Evolutionary conservation across 2,797 vertebrate genomes (phyloP).

Genomic region (Megalops cyprinoides): DNA sequence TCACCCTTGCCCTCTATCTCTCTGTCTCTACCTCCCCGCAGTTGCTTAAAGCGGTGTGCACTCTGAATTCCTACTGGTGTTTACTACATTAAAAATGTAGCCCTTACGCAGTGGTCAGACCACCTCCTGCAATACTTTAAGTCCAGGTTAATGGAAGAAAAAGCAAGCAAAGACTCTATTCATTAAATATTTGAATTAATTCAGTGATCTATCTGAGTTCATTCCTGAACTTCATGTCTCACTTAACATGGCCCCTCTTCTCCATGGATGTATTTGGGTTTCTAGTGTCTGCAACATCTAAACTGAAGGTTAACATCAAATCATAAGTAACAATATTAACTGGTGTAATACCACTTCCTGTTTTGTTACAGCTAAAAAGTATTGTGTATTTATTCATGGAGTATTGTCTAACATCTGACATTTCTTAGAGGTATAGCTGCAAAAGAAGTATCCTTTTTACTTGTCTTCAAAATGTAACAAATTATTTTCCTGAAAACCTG

Average conservation of each 20-base stretch:
- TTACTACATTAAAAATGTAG: no score
- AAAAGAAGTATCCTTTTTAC: not conserved
- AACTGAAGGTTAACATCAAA: not conserved
- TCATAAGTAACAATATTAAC: not conserved
- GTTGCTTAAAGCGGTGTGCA: not conserved
- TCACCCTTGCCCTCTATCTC: not conserved
- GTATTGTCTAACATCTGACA: not conserved
- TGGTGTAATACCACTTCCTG: not conserved
- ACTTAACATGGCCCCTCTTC: not conserved
- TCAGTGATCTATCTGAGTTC: no score
- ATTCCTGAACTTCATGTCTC: constrained; percentile 1
- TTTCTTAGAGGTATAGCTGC: not conserved
- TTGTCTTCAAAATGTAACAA: no score
- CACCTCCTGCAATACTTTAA: no score
- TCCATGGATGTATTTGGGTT: not conserved
- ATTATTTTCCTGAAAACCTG: not conserved
- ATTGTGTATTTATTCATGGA: not conserved
- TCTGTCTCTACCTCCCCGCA: no score
- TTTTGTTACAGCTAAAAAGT: not conserved
- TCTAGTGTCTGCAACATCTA: not conserved
- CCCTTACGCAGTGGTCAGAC: no score
- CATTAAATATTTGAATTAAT: no score
- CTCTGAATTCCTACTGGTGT: not conserved
- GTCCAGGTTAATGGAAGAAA: no score
- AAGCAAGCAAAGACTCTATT: no score